These are phyloP conservation scores for Sphinx pinastri DNA, from an alignment of 2,888 invertebrate species.

Conservation along the genomic window DNA sequence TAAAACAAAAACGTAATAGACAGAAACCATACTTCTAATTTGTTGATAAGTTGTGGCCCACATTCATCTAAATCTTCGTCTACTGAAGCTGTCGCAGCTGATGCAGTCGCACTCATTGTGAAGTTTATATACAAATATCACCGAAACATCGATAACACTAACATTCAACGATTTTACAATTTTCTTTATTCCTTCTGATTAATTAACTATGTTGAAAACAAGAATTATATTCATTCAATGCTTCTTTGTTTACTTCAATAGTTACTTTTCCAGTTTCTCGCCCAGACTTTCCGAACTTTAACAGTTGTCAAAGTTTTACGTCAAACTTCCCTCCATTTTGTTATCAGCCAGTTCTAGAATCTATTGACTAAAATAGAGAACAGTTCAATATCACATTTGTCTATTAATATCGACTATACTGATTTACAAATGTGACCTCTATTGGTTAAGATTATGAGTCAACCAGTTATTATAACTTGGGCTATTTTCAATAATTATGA, in stretches of 20 bases:
- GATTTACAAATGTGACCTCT: too few species aligned
- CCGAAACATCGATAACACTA: conserved; percentile 37
- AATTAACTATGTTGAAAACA: background rate
- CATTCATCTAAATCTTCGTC: conserved; percentile 86
- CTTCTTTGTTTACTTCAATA: conserved; percentile 29
- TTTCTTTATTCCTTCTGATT: background rate
- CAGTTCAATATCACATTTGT: too few species aligned
- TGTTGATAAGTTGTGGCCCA: conserved; percentile 88
- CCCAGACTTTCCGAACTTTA: background rate
- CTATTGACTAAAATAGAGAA: too few species aligned
- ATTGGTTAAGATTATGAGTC: too few species aligned
- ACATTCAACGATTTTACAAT: background rate
- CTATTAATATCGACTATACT: too few species aligned
- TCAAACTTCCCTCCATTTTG: conserved; percentile 26
- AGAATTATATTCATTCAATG: conserved; percentile 28
- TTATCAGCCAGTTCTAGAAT: background rate
- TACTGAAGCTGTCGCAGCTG: conserved; percentile 77
- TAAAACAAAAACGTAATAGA: background rate
- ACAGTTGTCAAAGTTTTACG: conserved; percentile 3
- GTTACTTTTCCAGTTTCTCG: background rate
- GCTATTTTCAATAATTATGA: too few species aligned
- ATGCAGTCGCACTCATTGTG: conserved; percentile 74
- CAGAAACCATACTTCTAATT: conserved; percentile 86
- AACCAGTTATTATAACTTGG: too few species aligned
- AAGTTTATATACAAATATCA: conserved; percentile 41